Evolutionary conservation across 92 coral and sea anemone genomes (phyloP).

Genomic region (Paragorgia papillata): DNA sequence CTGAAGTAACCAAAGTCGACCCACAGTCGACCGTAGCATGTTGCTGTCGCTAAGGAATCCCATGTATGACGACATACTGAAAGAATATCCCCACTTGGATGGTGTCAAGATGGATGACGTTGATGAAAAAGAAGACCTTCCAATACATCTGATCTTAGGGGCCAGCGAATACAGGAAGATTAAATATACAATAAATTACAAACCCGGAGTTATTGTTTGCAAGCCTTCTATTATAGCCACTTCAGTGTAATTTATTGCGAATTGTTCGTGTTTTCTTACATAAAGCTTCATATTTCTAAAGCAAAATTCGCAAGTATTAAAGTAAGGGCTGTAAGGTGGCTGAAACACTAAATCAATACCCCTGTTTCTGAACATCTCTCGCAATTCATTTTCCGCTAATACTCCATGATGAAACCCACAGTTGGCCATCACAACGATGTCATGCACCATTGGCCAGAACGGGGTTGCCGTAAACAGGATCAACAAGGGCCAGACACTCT

Average conservation of each 20-base stretch:
- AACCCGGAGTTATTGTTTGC: constrained; percentile 51
- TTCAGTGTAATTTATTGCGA: constrained; percentile 42
- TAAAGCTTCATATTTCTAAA: constrained; percentile 46
- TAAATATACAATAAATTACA: constrained; percentile 20
- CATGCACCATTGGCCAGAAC: constrained; percentile 42
- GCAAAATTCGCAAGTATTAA: constrained; percentile 56
- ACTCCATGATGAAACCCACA: constrained; percentile 23
- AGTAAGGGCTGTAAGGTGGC: constrained; percentile 53
- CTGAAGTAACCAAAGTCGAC: too few species aligned
- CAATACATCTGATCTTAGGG: too few species aligned
- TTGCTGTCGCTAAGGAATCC: too few species aligned
- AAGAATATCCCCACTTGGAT: too few species aligned
- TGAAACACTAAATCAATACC: constrained; percentile 52
- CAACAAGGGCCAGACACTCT: constrained; percentile 5
- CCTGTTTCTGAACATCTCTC: constrained; percentile 26
- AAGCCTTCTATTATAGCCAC: constrained; percentile 51
- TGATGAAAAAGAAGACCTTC: too few species aligned
- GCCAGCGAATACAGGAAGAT: too few species aligned
- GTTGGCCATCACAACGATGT: constrained; percentile 28
- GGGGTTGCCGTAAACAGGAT: too few species aligned
- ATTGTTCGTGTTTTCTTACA: constrained; percentile 52
- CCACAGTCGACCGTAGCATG: too few species aligned
- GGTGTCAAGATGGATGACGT: too few species aligned
- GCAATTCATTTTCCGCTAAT: constrained; percentile 43
- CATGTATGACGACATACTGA: too few species aligned